Percentiles rank a stretch among this genome's conserved stretches.
Evolutionary conservation across 2,888 invertebrate species (phyloP).

Genomic region (Volucella inanis): DNA sequence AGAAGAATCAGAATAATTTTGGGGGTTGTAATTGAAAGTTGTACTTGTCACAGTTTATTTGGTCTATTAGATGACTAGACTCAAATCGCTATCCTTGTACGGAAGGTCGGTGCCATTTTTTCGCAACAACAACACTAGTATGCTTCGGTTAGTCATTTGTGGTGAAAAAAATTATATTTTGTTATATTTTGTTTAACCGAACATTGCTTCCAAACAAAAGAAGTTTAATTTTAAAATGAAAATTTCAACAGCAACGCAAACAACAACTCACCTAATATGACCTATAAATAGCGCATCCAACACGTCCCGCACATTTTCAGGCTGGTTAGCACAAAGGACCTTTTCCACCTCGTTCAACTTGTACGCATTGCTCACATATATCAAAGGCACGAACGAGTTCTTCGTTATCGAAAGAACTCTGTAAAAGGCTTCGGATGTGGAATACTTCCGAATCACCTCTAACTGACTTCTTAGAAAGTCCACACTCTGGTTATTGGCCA

Average conservation of each 20-base stretch:
- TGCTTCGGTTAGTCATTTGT: no score
- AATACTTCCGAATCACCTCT: constrained; percentile 76
- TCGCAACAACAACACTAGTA: no score
- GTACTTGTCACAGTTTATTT: no score
- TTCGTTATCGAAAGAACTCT: constrained; percentile 80
- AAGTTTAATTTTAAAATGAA: background rate
- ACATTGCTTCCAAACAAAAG: no score
- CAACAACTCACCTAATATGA: constrained; percentile 80
- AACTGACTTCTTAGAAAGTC: constrained; percentile 84
- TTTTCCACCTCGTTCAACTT: constrained; percentile 82
- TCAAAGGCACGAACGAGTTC: constrained; percentile 84
- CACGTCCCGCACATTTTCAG: constrained; percentile 82
- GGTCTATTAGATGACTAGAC: no score
- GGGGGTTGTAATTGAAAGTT: no score
- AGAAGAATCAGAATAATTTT: no score
- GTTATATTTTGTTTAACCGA: no score
- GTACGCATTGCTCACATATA: constrained; percentile 87
- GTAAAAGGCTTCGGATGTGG: constrained; percentile 79
- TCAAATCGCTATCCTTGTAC: no score
- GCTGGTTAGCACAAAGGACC: constrained; percentile 77
- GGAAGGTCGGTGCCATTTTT: no score
- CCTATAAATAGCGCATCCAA: constrained; percentile 86
- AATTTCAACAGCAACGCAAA: background rate
- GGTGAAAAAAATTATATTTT: no score
- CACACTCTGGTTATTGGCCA: constrained; percentile 84